Percentiles rank a stretch among this genome's conserved stretches.
Evolutionary conservation across 2,797 vertebrate species (phyloP).

Genomic region (Protonibea diacanthus): DNA sequence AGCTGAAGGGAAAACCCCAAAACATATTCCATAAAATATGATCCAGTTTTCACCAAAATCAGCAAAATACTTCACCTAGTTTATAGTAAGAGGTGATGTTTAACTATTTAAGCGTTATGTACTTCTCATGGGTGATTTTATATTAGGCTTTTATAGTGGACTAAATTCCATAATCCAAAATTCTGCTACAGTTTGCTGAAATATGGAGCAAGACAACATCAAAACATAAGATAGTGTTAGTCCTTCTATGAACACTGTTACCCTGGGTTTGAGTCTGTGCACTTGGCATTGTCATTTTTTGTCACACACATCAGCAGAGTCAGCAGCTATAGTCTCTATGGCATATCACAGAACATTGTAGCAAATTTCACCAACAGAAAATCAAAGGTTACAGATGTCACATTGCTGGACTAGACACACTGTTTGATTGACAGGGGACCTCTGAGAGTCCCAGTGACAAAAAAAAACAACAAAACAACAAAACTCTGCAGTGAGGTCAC

Average conservation of each 20-base stretch:
- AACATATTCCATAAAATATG: too few relatives aligned
- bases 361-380: slow-evolving; percentile 5
- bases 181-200: background rate
- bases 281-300: background rate
- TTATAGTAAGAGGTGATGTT: too few relatives aligned
- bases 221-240: background rate
- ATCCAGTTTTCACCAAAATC: too few relatives aligned
- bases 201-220: background rate
- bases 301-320: background rate
- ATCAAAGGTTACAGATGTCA: slow-evolving; percentile 31
- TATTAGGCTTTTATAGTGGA: too few relatives aligned
- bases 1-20: too few relatives aligned
- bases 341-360: slow-evolving; percentile 9
- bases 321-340: background rate
- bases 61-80: too few relatives aligned
- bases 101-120: too few relatives aligned
- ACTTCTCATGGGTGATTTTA: too few relatives aligned
- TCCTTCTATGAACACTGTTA: background rate
- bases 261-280: background rate
- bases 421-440: slow-evolving; percentile 34
- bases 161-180: too few relatives aligned
- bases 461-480: background rate
- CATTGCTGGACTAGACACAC: background rate
- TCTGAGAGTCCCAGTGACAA: slow-evolving; percentile 4
- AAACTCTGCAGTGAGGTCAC: slow-evolving; percentile 4